Evolutionary conservation across 1,140 invertebrate genomes (phyloP), one percentile per base, ranked within the genome.

Genomic region (Metaphire vulgaris): DNA sequence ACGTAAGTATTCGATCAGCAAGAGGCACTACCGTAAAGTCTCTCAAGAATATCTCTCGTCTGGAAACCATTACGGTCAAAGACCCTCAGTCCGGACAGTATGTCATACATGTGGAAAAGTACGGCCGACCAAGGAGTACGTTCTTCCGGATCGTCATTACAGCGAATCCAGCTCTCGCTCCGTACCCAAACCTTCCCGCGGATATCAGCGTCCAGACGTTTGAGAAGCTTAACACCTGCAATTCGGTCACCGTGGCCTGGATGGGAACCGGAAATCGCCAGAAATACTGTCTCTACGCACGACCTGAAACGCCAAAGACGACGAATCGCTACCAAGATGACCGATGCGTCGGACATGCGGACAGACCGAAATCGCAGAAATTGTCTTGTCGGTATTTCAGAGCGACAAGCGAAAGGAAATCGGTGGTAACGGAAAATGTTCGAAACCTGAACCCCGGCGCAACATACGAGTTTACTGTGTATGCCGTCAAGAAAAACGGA

Each of bases 181-280:
- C 80, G 0, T 81, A 79, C 28, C 75, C 77, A 0, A 77, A 77
- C 0, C 77, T 74, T 1, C 72, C 72, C 15, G 14, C 32, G 29
- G 72, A 74, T 41, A 34, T 56, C 6, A 28, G 29, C 12, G 14
- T 74, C 1, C 1, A 56, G 21, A 56, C 64, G n/a, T 28, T n/a
- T 6, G 72, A 29, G 41, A 56, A 56, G 41, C 41, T 56, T 26
- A 30, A 64, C 33, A 74, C 72, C 33, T 56, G 72, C 29, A 30
- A 30, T 26, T 64, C 72, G 0, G 29, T 74, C 32, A 64, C 32
- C 34, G 15, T 74, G 32, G 33, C 72, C 29, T 74, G 72, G 72
- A 33, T 56, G 33, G 72, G 33, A 30, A 66, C 33, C 33, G 29
- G 14, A n/a, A 26, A n/a, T 16, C 72, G 72, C 1, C 72, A 74